phyloP scores from a whole-genome alignment of 2,797 vertebrate species.

The Acropternis orthonyx region DNA sequence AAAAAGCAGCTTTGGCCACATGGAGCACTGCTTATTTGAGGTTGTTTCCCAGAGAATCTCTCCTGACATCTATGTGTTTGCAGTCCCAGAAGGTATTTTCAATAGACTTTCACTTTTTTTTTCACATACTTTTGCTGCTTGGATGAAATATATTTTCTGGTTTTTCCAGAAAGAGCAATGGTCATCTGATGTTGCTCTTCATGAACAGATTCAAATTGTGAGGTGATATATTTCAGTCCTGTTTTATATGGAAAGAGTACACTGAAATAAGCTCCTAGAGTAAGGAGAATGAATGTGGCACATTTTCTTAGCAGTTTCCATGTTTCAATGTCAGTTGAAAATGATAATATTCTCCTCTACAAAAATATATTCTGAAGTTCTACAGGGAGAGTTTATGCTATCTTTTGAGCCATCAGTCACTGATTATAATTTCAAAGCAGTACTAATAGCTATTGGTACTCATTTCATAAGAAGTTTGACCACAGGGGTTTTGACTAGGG shows the following conservation, averaged over 20 bases:
- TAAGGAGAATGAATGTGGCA: background rate
- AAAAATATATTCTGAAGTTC: background rate
- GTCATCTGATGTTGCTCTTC: background rate
- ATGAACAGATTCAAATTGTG: background rate
- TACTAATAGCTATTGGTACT: slow-evolving; percentile 17
- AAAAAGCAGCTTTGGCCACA: background rate
- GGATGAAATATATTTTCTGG: background rate
- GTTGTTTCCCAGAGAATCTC: background rate
- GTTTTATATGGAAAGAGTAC: background rate
- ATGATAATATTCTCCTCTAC: background rate
- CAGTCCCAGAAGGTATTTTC: background rate
- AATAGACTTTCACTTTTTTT: background rate
- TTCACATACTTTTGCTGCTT: background rate
- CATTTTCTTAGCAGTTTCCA: background rate
- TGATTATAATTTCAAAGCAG: slow-evolving; percentile 56
- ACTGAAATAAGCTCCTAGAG: background rate
- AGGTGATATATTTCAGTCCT: background rate
- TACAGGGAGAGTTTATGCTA: background rate
- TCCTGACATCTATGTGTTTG: background rate
- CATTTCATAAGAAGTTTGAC: slow-evolving; percentile 10
- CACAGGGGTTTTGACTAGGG: slow-evolving; percentile 9
- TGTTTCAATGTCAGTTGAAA: background rate
- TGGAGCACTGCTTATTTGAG: background rate
- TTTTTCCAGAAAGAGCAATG: background rate
- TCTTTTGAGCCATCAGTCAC: background rate